These are phyloP conservation scores for Seriola dumerili DNA, from an alignment of 2,113 vertebrate genomes.

Conservation along the genomic window DNA sequence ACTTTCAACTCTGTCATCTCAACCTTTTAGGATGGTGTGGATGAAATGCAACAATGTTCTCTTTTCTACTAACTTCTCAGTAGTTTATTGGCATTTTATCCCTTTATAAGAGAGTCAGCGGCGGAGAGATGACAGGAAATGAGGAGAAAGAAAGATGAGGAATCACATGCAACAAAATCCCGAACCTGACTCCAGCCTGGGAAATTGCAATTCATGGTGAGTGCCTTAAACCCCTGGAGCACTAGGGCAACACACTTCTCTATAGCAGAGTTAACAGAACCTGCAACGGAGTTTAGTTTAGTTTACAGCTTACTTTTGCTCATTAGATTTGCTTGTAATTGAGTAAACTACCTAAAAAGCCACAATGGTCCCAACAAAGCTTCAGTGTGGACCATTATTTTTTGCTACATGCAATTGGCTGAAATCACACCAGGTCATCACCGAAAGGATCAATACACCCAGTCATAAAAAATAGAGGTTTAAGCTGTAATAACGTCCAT, in stretches of 20 bases:
- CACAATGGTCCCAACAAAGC: background rate
- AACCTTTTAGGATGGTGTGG: constrained; percentile 3
- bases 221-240: background rate
- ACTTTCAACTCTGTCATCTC: background rate
- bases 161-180: background rate
- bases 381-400: background rate
- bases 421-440: background rate
- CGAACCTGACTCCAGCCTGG: background rate
- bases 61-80: background rate
- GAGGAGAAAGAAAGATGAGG: background rate
- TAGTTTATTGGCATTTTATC: background rate
- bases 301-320: constrained; percentile 12
- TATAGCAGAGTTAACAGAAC: background rate
- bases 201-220: constrained; percentile 2
- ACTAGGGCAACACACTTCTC: background rate
- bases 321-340: constrained; percentile 10
- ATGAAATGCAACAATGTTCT: constrained; percentile 2
- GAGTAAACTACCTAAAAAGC: too few relatives aligned
- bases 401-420: background rate
- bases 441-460: background rate
- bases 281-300: background rate
- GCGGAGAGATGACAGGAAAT: constrained; percentile 13
- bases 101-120: background rate
- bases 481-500: background rate
- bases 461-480: constrained; percentile 4